Conservation (phyloP, 1,140 invertebrate genomes). For the Musca vetustissima region DNA sequence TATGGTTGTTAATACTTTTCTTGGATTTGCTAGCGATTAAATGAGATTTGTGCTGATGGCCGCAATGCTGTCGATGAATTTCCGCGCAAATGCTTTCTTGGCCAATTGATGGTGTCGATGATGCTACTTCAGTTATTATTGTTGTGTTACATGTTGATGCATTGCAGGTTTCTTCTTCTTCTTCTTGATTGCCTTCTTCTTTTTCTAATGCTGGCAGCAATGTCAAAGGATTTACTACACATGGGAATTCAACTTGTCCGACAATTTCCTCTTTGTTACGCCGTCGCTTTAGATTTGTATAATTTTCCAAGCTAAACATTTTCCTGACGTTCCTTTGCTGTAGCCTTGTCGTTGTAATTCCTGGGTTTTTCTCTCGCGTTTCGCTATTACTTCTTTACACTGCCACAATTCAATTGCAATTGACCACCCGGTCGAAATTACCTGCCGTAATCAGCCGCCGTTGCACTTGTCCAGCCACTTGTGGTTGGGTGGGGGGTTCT, state of each 20-base stretch:
- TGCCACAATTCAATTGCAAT: background rate
- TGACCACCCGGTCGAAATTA: no score
- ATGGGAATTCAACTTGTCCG: no score
- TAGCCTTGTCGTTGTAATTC: no score
- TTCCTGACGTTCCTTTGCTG: background rate
- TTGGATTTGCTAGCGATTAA: background rate
- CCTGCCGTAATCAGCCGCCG: no score
- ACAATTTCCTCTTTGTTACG: background rate
- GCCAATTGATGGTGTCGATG: background rate
- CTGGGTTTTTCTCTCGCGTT: no score
- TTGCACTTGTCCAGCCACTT: no score
- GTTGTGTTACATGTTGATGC: background rate
- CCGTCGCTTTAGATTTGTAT: constrained; percentile 8
- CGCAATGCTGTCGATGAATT: background rate
- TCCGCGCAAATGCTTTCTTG: background rate
- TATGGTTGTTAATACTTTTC: constrained; percentile 24
- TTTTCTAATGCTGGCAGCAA: background rate
- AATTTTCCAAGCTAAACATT: constrained; percentile 21
- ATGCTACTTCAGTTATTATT: background rate
- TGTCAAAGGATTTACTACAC: background rate
- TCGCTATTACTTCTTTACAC: background rate
- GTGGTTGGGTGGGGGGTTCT: no score
- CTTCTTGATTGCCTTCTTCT: no score
- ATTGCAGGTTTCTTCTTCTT: background rate
- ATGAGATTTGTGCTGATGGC: no score